phyloP scores from a whole-genome alignment of 2,888 invertebrate species.

The Tenthredo mesomela region DNA sequence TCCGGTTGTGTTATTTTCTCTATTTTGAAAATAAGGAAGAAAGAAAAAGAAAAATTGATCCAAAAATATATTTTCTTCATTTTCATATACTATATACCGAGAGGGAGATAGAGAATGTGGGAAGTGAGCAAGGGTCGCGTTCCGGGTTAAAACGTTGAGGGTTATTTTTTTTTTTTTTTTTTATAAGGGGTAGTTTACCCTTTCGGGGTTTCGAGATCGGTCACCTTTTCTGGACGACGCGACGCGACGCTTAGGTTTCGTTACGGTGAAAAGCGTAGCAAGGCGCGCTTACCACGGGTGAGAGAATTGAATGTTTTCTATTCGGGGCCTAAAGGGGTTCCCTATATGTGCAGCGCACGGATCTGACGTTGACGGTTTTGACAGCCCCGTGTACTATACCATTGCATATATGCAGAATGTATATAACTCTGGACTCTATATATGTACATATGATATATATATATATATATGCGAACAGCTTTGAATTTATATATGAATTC shows the following conservation, averaged over 20 bases:
- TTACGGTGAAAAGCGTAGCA: slow-evolving; percentile 13
- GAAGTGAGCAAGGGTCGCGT: not conserved
- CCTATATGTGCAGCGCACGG: slow-evolving; percentile 67
- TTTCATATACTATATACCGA: not conserved
- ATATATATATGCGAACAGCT: not conserved
- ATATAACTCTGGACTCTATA: not conserved
- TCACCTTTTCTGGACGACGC: slow-evolving; percentile 45
- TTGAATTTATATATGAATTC: slow-evolving; percentile 27
- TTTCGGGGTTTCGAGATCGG: slow-evolving; percentile 15
- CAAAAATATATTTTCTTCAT: not conserved
- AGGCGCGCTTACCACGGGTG: slow-evolving; percentile 37
- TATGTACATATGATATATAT: too few relatives aligned
- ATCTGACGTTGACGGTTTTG: slow-evolving; percentile 71
- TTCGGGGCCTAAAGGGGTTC: slow-evolving; percentile 59
- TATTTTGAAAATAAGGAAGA: not conserved
- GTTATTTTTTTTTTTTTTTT: too few relatives aligned
- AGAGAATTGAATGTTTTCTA: slow-evolving; percentile 49
- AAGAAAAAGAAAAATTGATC: not conserved
- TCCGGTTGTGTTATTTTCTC: not conserved
- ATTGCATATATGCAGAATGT: not conserved
- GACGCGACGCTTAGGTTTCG: not conserved
- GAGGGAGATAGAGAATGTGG: not conserved
- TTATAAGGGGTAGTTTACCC: slow-evolving; percentile 7
- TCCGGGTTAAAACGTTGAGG: slow-evolving; percentile 8
- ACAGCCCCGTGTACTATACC: slow-evolving; percentile 57